Evolutionary conservation across 2,888 invertebrate genomes (phyloP), one percentile per base, ranked within the genome.

Genomic region (Morpho deidamia): DNA sequence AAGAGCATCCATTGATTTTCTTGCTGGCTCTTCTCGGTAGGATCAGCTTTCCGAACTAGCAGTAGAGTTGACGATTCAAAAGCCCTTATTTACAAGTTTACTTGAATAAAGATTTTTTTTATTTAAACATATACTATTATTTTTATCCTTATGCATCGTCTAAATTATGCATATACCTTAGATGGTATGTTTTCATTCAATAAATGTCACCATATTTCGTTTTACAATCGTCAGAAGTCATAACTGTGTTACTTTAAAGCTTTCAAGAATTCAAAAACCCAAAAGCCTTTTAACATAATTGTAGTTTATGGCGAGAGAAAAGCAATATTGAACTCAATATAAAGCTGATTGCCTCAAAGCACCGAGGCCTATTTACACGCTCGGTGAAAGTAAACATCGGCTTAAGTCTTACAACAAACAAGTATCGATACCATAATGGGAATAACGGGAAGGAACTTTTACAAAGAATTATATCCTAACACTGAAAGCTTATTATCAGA

Each of bases 371-470:
- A 76, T 76, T 75, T 72, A 70, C 69, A 71, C 70, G 69, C 60
- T 39, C 44, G 63, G 70, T 67, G 76, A 79, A 75, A 79, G 75
- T 76, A 70, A 69, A 72, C 63, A 65, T 61, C 59, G 64, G 59
- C 63, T 60, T 61, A 65, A 70, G 66, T 53, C 34, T 58, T 48
- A 51, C 41, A 41, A 44, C 51, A 45, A 53, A 45, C 53, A 55
- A 51, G 47, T 52, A 59, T 59, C 64, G 69, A 71, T 69, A 68
- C 65, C 64, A 56, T 73, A 75, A 71, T 72, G 61, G 68, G 62
- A 67, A 58, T 66, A 68, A 65, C 62, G 59, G 69, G 68, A 65
- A 67, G 58, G 41, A 59, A 69, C 65, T 62, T 56, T 55, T 64
- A 70, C 67, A 68, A 69, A 59, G 64, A 71, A 69, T 70, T 67